phyloP scores from a whole-genome alignment of 2,888 invertebrate genomes.

The Agrotis clavis region DNA sequence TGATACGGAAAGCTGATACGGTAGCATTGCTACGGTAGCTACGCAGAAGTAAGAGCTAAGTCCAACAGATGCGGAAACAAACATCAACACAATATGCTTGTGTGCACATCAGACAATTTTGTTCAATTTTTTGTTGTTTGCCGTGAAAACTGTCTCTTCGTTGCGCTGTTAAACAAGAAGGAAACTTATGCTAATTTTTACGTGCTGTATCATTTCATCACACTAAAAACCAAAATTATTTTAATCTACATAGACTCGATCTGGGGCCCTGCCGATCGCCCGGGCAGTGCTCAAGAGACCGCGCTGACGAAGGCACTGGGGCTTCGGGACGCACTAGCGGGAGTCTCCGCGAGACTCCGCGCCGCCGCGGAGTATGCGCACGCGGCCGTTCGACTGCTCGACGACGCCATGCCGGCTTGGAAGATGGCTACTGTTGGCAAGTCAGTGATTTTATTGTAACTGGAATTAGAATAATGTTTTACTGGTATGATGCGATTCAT shows the following conservation, averaged over 20 bases:
- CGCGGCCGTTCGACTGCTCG: slow-evolving; percentile 78
- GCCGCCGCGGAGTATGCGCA: slow-evolving; percentile 85
- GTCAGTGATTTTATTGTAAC: slow-evolving; percentile 71
- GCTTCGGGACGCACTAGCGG: slow-evolving; percentile 83
- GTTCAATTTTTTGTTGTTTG: too few relatives aligned
- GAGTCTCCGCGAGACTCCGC: slow-evolving; percentile 81
- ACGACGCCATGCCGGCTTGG: slow-evolving; percentile 86
- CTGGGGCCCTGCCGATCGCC: slow-evolving; percentile 76
- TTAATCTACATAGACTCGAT: slow-evolving; percentile 75
- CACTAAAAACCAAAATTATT: neutral
- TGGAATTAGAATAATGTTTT: too few relatives aligned
- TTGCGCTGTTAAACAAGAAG: too few relatives aligned
- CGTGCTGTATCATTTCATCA: neutral
- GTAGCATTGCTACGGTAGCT: neutral
- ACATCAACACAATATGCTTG: too few relatives aligned
- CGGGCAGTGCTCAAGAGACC: slow-evolving; percentile 78
- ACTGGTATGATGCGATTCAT: too few relatives aligned
- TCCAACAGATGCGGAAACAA: neutral
- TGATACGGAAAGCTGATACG: neutral
- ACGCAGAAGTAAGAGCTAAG: neutral
- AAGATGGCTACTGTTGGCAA: slow-evolving; percentile 85
- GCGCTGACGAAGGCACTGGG: slow-evolving; percentile 77
- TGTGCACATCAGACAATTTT: too few relatives aligned
- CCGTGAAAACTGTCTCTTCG: too few relatives aligned
- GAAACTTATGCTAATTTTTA: too few relatives aligned